phyloP scores from a whole-genome alignment of 2,797 vertebrate genomes.

The Anguilla megastoma region DNA sequence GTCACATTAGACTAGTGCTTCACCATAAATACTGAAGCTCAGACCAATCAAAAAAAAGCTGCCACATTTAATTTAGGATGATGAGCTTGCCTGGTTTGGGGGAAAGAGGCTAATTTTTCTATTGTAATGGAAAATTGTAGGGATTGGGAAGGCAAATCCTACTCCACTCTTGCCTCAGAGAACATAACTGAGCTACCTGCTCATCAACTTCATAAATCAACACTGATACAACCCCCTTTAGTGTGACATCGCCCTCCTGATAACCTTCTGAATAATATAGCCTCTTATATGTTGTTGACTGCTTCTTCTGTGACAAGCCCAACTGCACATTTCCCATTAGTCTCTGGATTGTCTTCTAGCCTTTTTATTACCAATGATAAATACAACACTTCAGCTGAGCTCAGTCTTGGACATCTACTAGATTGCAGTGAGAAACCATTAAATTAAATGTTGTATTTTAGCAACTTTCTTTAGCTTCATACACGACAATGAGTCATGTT shows the following conservation, averaged over 20 bases:
- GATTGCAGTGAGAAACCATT: background rate
- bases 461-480: background rate
- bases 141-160: background rate
- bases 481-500: background rate
- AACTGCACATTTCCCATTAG: constrained; percentile 4
- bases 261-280: constrained; percentile 48
- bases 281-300: constrained; percentile 16
- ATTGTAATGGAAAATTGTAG: background rate
- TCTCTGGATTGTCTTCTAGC: background rate
- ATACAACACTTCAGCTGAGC: background rate
- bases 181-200: constrained; percentile 52
- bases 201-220: constrained; percentile 66
- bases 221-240: constrained; percentile 62
- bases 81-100: background rate
- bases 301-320: background rate
- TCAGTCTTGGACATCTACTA: background rate
- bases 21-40: background rate
- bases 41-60: background rate
- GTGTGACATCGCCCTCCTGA: constrained; percentile 48
- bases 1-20: background rate
- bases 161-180: background rate
- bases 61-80: background rate
- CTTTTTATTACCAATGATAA: background rate
- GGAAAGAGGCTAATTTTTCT: background rate
- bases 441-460: background rate